Conservation (phyloP, 1,140 invertebrate genomes). For the Hirudo medicinalis region DNA sequence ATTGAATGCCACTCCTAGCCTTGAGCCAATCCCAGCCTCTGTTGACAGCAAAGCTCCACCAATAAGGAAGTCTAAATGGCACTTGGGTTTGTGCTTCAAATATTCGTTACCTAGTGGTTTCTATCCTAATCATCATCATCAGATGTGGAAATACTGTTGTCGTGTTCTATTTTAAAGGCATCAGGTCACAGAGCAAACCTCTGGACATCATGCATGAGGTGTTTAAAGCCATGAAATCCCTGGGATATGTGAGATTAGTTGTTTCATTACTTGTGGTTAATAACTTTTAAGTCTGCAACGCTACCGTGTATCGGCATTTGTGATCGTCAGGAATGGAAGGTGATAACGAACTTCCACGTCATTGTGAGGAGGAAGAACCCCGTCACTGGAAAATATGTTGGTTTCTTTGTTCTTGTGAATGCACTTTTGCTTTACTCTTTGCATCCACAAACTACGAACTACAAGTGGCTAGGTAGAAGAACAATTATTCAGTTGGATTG, state of each 20-base stretch:
- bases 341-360: conserved; percentile 78
- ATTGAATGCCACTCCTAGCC: conserved; percentile 37
- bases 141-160: neutral
- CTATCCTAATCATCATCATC: neutral
- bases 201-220: conserved; percentile 99
- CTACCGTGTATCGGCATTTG: neutral
- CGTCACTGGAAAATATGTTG: conserved; percentile 59
- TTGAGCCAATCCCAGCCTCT: conserved; percentile 37
- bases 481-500: no score
- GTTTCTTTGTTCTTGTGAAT: conserved; percentile 21
- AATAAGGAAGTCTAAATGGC: conserved; percentile 93
- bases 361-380: conserved; percentile 75
- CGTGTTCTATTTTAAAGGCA: conserved; percentile 49
- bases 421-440: no score
- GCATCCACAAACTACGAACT: no score
- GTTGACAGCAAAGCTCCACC: conserved; percentile 48
- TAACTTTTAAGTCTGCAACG: neutral
- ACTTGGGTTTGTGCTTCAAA: conserved; percentile 51
- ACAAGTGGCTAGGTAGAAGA: no score
- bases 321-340: conserved; percentile 73
- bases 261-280: no score
- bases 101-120: neutral
- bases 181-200: conserved; percentile 93
- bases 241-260: conserved; percentile 65
- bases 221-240: conserved; percentile 91